Conservation (phyloP, 2,113 vertebrate species). For the Struthio camelus region DNA sequence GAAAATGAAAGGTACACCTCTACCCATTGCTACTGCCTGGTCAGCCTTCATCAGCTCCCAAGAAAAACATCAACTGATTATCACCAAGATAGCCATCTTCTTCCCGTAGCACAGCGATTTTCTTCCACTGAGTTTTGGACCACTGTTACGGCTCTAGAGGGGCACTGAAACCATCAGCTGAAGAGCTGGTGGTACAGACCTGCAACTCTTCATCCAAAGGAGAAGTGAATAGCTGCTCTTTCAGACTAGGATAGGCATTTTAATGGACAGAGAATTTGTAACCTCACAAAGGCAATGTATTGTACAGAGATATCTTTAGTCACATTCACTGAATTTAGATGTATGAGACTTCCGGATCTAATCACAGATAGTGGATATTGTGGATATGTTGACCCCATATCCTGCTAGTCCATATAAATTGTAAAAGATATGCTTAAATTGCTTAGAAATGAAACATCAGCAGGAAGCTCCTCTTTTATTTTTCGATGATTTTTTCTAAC, state of each 20-base stretch:
- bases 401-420: accelerated
- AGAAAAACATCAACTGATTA: background rate
- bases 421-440: background rate
- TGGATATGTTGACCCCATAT: background rate
- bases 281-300: background rate
- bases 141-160: background rate
- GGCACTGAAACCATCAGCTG: background rate
- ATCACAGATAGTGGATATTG: background rate
- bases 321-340: background rate
- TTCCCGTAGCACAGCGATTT: accelerated
- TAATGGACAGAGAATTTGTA: background rate
- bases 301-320: background rate
- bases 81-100: background rate
- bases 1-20: background rate
- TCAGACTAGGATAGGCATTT: background rate
- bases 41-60: background rate
- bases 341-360: background rate
- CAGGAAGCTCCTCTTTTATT: background rate
- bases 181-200: background rate
- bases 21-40: background rate
- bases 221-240: background rate
- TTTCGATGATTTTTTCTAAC: background rate
- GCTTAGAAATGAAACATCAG: background rate
- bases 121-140: background rate
- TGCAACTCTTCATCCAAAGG: background rate